Evolutionary conservation across 1,140 invertebrate species (phyloP), one percentile per base, ranked within the genome.

Genomic region (Bacillus rossius): DNA sequence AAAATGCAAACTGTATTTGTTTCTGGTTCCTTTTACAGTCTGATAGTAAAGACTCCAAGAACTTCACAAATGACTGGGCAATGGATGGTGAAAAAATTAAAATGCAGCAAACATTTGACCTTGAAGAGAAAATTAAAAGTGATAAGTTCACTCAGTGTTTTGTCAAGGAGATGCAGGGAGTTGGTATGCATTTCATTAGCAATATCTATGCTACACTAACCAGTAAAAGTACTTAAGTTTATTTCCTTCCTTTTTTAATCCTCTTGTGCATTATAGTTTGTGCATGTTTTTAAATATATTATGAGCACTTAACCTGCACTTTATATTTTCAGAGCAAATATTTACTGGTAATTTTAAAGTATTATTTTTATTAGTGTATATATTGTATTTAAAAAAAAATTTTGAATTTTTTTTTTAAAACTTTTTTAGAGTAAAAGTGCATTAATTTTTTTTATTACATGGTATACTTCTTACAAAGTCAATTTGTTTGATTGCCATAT

Each of bases 11-110:
- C n/a, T n/a, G n/a, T n/a, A n/a, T n/a, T n/a, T n/a, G n/a, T n/a
- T n/a, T n/a, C n/a, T n/a, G n/a, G 16, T 49, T 49, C n/a, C 49
- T 59, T 61, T 70, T 71, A 37, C 73, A 96, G 94, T 81, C 93
- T 61, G 89, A 92, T 74, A 81, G 90, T 48, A 92, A 92, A 74
- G 92, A 95, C 64, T 84, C 88, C 48, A 96, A 96, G 74, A 81
- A 92, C 42, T 97, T 97, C 73, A 91, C 89, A 3, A 94, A 98
- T 77, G 92, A 96, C 71, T 94, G 90, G 84, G 83, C 88, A 1
- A 75, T 91, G 34, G 89, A 88, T 5, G 94, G 96, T 74, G 91
- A 94, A 75, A 92, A 95, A 63, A 89, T 93, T 71, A 94, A 96
- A 71, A 90, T 89, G 7, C 84, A 85, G 45, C 80, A 92, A 53